Conservation (phyloP, 2,113 vertebrate species). For the Bos javanicus region DNA sequence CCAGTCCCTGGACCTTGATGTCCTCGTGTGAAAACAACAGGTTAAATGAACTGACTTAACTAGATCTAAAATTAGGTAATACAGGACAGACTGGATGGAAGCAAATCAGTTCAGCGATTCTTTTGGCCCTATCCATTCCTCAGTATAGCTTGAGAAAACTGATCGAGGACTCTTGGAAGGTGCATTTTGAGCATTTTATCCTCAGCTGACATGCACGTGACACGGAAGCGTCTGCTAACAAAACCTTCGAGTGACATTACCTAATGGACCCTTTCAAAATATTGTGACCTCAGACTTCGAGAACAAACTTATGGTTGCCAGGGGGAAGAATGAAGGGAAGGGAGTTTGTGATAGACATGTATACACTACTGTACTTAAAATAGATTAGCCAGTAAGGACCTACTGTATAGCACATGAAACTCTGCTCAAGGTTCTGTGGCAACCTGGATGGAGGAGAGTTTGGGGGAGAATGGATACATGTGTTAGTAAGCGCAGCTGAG, state of each 20-base stretch:
- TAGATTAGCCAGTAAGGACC: not conserved
- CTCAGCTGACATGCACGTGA: not conserved
- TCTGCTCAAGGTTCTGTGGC: not conserved
- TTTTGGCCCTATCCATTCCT: not conserved
- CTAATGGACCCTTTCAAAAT: slow-evolving; percentile 34
- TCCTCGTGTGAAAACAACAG: not conserved
- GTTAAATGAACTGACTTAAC: not conserved
- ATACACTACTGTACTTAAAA: not conserved
- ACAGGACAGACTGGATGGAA: not conserved
- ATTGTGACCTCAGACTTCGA: not conserved
- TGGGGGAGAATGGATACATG: not conserved
- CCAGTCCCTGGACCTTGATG: not conserved
- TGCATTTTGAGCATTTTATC: not conserved
- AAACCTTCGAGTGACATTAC: not conserved
- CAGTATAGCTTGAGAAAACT: not conserved
- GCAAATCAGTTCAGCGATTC: not conserved
- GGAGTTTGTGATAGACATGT: not conserved
- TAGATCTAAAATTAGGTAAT: not conserved
- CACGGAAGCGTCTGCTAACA: not conserved
- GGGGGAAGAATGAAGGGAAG: not conserved
- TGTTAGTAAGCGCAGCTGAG: not conserved
- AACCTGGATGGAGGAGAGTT: not conserved
- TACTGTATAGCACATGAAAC: not conserved
- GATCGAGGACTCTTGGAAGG: not conserved
- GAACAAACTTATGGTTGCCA: not conserved